These are phyloP conservation scores for Baryphthengus martii DNA, from an alignment of 2,113 vertebrate genomes.

Conservation along the genomic window DNA sequence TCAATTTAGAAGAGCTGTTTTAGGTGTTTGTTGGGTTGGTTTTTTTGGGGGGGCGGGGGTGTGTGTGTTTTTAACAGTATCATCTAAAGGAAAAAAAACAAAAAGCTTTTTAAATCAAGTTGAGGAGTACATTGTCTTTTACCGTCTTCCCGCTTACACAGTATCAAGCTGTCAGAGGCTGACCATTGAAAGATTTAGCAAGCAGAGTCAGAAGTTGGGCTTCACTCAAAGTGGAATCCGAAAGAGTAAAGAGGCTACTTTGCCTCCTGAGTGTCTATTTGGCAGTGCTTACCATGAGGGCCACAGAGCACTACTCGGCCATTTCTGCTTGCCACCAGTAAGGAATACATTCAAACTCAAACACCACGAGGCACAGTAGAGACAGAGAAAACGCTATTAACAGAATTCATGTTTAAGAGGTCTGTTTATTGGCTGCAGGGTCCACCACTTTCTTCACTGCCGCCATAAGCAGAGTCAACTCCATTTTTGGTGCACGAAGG, in stretches of 20 bases:
- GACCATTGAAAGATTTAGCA: background rate
- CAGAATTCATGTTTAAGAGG: background rate
- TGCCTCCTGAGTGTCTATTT: accelerated
- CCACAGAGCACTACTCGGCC: accelerated
- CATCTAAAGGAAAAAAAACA: background rate
- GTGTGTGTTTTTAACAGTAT: background rate
- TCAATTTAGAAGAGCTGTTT: background rate
- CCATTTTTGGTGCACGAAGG: background rate
- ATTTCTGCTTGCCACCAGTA: background rate
- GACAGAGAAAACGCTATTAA: background rate
- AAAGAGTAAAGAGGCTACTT: background rate
- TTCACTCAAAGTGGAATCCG: background rate
- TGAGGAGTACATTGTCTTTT: background rate
- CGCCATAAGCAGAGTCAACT: background rate
- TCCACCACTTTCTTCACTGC: conserved; percentile 19
- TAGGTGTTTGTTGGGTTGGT: background rate
- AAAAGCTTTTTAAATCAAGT: background rate
- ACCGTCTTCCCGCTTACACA: background rate
- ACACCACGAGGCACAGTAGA: background rate
- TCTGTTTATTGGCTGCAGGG: conserved; percentile 61
- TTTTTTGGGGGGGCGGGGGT: too few relatives aligned
- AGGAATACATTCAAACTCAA: background rate
- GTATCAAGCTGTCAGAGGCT: background rate
- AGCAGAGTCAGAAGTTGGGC: background rate
- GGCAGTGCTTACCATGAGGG: accelerated